phyloP scores from a whole-genome alignment of 2,113 vertebrate genomes.

The Corythaixoides concolor region DNA sequence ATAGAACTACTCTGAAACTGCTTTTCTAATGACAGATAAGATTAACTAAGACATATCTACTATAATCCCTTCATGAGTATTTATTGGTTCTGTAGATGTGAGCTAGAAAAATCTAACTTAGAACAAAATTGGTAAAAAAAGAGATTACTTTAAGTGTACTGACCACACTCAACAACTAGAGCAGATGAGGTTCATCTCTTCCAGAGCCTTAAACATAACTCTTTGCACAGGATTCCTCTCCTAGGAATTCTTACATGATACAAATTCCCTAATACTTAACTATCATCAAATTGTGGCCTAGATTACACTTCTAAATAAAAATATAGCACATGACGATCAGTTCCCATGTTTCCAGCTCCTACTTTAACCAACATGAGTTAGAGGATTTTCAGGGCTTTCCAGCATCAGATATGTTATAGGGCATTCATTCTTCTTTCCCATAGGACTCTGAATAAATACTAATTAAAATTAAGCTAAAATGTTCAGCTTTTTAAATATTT shows the following conservation, averaged over 20 bases:
- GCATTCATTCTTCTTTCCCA: conserved; percentile 9
- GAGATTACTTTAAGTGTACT: neutral
- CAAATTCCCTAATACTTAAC: neutral
- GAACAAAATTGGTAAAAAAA: neutral
- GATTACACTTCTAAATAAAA: neutral
- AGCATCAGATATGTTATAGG: neutral
- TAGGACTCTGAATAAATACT: conserved; percentile 22
- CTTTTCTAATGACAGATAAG: neutral
- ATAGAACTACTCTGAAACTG: neutral
- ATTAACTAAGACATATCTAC: neutral
- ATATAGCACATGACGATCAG: neutral
- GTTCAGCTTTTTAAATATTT: neutral
- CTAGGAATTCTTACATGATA: neutral
- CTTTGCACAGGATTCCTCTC: neutral
- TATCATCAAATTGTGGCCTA: neutral
- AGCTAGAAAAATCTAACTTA: neutral
- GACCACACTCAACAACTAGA: neutral
- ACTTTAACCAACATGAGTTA: neutral
- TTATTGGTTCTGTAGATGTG: neutral
- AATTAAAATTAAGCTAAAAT: conserved; percentile 43
- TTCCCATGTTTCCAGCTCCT: conserved; percentile 11
- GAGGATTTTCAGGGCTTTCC: neutral
- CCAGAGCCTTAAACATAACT: neutral
- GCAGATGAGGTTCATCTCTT: neutral
- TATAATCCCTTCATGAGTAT: neutral